phyloP scores from a whole-genome alignment of 2,113 vertebrate species.

The human region GRCh38 chr17:11476001-11476500 shows the following conservation, averaged over 20 bases:
- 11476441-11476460: background rate
- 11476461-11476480: background rate
- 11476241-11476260: background rate
- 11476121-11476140: background rate
- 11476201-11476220: background rate
- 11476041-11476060: background rate
- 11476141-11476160: background rate
- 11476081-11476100: background rate
- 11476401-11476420: background rate
- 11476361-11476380: background rate
- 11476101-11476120: background rate
- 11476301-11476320: background rate
- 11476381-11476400: background rate
- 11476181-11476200: background rate
- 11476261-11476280: background rate
- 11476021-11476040: background rate
- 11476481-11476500: background rate
- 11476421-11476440: background rate
- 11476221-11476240: background rate
- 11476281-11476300: background rate
- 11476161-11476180: background rate
- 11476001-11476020: background rate
- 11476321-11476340: background rate
- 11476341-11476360: background rate
- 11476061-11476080: background rate